Evolutionary conservation across 2,888 invertebrate genomes (phyloP).

Genomic region (Chydorus sphaericus): DNA sequence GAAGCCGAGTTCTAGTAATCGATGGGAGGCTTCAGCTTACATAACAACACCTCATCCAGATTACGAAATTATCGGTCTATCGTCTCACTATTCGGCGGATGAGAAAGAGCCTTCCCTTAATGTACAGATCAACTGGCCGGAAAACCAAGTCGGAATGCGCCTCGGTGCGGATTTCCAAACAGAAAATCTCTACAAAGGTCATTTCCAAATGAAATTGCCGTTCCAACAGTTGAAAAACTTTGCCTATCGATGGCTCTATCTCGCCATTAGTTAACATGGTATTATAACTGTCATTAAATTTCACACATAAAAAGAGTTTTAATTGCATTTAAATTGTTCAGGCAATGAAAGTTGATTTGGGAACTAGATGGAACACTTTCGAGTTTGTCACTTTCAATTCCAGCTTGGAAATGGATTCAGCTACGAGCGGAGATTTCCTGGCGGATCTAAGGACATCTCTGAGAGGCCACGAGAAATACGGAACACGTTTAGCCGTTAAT

Average conservation of each 20-base stretch:
- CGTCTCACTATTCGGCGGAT: not conserved
- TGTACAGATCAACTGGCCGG: constrained; percentile 10
- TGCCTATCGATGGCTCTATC: not conserved
- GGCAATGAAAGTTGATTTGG: not conserved
- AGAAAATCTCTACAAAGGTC: not conserved
- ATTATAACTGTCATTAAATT: not conserved
- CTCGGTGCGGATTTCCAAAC: not conserved
- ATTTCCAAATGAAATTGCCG: not conserved
- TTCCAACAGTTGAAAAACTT: not conserved
- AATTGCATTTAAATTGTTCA: not conserved
- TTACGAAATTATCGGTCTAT: constrained; percentile 6
- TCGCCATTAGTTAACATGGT: not conserved
- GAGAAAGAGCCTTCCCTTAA: not conserved
- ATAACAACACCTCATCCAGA: constrained; percentile 9
- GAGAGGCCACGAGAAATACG: not conserved
- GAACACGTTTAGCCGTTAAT: not conserved
- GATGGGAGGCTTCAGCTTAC: constrained; percentile 2
- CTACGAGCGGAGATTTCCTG: not conserved
- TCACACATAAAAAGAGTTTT: not conserved
- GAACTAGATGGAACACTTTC: not conserved
- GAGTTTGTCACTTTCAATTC: not conserved
- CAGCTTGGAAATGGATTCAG: not conserved
- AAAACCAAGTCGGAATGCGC: not conserved
- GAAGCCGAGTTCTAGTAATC: not conserved
- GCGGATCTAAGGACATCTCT: not conserved